Evolutionary conservation across 2,888 invertebrate genomes (phyloP), one percentile per base, ranked within the genome.

Genomic region (Ormyrus pomaceus): DNA sequence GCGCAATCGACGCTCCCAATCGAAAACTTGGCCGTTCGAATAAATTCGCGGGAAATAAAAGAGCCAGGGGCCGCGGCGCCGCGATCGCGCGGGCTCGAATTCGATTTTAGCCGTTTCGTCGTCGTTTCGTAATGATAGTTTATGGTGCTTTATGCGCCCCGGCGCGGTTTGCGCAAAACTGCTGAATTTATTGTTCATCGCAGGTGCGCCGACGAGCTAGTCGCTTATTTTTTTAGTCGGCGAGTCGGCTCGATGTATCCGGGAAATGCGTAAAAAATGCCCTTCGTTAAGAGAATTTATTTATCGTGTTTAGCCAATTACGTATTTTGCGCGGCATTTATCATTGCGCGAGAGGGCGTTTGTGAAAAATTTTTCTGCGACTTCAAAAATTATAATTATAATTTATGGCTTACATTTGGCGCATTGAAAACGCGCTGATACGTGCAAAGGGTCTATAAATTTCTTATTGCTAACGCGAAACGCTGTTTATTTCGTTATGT

Each of bases 121-220:
- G 72, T 73, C 72, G 73, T 78, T 78, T 73, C 61, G 68, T 78
- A 78, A 78, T 73, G 72, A 78, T 78, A 72, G 72, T 78, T 78
- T 78, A 78, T 72, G 72, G 61, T 56, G 61, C 55, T 61, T 68
- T 72, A 48, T 72, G 34, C 59, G 53, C 50, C 10, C 13, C 58
- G 53, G 34, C 34, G 2, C 34, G 34, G 51, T 71, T 62, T 65
- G 64, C 65, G 56, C 56, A 55, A 61, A 78, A 68, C 48, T 55
- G 55, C 10, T 50, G 51, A 58, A 78, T 78, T 72, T 78, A 73
- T 78, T 61, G 72, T 78, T 65, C 55, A 68, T 66, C 53, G 78
- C 72, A 78, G 72, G 78, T 72, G 72, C 48, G 53, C 51, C 10
- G 53, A n/a, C n/a, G 59, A 59, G 11, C 58, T 46, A 50, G 34